Base-by-base conservation (phyloP, 1,140 invertebrate genomes). In the Musca vetustissima region DNA sequence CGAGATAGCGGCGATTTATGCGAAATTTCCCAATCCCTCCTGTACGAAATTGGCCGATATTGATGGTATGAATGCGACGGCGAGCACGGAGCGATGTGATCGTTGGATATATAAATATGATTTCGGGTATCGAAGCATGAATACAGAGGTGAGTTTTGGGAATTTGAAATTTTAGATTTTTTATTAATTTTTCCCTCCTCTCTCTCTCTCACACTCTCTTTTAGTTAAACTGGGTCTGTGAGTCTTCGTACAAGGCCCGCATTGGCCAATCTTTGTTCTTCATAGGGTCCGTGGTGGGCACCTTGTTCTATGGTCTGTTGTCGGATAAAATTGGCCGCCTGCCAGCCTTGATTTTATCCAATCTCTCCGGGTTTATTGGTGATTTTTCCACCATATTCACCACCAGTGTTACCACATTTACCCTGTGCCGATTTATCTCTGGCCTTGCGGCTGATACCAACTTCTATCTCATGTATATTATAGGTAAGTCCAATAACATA, bases 381-480 rank as follows among this genome's bases (percentile, higher is more conserved):
- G 88, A 88, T 67, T 78, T 87, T 66, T 76, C 83, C 14, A 88
- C 87, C 13, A 80, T 86, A n/a, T 84, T 87, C 32, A 82, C 86
- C 2, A 81, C 73, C 28, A 83, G 83, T 43, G 80, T 85, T 22
- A 76, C 76, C 9, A 76, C 83, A 15, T 88, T 87, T 76, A 83
- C 84, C 0, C 73, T 86, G 0, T 86, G 84, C 65, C 78, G 87
- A 69, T 87, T 88, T 71, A 74, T 88, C 24, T 86, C 86, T 3
- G 88, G 88, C n/a, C 74, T 86, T 61, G 86, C 87, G 2, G 87
- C 87, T 55, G 87, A 89, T 75, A 85, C 83, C 15, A 87, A 87
- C 74, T 89, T 88, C 72, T 85, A 88, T 64, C 86, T 88, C 81
- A 88, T 88, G 86, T 88, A 89, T 72, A 88, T 89, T 67, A 85